Evolutionary conservation across 2,797 vertebrate species (phyloP).

Genomic region (Oreochromis mossambicus): DNA sequence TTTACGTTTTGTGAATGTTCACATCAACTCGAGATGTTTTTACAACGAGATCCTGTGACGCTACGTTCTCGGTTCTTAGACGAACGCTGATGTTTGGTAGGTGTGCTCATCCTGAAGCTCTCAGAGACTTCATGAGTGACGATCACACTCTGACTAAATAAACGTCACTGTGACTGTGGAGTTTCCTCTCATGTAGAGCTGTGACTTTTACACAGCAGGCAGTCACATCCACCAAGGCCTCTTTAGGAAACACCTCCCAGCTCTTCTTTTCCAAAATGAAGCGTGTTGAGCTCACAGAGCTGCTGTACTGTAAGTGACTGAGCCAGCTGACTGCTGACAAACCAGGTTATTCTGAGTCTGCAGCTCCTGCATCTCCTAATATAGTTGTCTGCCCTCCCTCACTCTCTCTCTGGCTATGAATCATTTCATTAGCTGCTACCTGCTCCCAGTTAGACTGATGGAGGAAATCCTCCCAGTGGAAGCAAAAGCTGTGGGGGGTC

Average conservation of each 20-base stretch:
- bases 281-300: neutral
- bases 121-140: neutral
- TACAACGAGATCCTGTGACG: no score
- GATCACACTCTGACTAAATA: neutral
- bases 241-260: neutral
- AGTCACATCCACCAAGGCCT: neutral
- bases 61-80: neutral
- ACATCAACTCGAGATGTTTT: neutral
- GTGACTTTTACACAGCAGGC: neutral
- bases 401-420: neutral
- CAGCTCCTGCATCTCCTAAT: slow-evolving; percentile 71
- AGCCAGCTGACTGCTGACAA: slow-evolving; percentile 61
- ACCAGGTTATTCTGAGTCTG: slow-evolving; percentile 62
- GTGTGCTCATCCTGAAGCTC: neutral
- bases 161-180: neutral
- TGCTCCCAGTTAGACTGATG: neutral
- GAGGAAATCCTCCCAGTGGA: neutral
- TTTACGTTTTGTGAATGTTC: neutral
- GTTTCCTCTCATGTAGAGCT: neutral
- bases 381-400: slow-evolving; percentile 47
- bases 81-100: neutral
- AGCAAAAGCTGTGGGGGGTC: neutral
- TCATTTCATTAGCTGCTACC: neutral
- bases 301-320: slow-evolving; percentile 43
- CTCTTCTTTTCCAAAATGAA: neutral